A percentile compares a stretch with the other conserved stretches of the same genome.
These are phyloP conservation scores for Notarius lentiginosus DNA, from an alignment of 2,113 vertebrate species.

Conservation along the genomic window DNA sequence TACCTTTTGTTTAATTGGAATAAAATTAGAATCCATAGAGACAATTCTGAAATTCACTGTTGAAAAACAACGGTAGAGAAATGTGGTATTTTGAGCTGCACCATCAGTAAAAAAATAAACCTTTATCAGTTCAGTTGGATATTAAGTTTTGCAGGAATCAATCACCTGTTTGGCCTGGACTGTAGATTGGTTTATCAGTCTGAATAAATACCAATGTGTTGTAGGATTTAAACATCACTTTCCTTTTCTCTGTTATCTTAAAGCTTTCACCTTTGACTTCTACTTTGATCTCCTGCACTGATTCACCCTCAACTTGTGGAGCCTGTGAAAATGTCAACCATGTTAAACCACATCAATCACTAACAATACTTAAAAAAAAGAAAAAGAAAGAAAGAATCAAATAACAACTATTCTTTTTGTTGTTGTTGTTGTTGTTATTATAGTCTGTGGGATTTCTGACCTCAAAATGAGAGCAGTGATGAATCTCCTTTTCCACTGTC, in stretches of 20 bases:
- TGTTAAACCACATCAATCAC: not conserved
- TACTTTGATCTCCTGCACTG: slow-evolving; percentile 56
- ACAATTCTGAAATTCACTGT: slow-evolving; percentile 53
- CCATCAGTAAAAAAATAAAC: not conserved
- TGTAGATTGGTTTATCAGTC: slow-evolving; percentile 72
- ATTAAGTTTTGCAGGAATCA: not conserved
- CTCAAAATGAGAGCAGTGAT: slow-evolving; percentile 58
- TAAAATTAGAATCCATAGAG: slow-evolving; percentile 44
- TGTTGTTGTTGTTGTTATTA: not conserved
- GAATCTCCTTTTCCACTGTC: slow-evolving; percentile 48
- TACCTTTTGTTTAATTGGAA: slow-evolving; percentile 48
- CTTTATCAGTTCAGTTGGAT: not conserved
- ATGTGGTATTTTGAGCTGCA: not conserved
- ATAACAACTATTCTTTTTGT: not conserved
- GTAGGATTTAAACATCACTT: slow-evolving; percentile 61
- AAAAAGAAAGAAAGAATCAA: not conserved
- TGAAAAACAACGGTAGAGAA: not conserved
- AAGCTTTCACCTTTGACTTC: slow-evolving; percentile 58
- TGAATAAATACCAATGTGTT: slow-evolving; percentile 60
- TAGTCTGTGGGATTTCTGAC: slow-evolving; percentile 38
- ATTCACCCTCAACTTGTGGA: slow-evolving; percentile 49
- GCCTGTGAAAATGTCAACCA: slow-evolving; percentile 47
- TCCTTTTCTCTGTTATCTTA: slow-evolving; percentile 52
- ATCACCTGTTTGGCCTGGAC: slow-evolving; percentile 71
- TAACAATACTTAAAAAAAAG: not conserved